These are phyloP conservation scores for Linnaemya tessellans DNA, from an alignment of 2,888 invertebrate genomes.

Conservation along the genomic window DNA sequence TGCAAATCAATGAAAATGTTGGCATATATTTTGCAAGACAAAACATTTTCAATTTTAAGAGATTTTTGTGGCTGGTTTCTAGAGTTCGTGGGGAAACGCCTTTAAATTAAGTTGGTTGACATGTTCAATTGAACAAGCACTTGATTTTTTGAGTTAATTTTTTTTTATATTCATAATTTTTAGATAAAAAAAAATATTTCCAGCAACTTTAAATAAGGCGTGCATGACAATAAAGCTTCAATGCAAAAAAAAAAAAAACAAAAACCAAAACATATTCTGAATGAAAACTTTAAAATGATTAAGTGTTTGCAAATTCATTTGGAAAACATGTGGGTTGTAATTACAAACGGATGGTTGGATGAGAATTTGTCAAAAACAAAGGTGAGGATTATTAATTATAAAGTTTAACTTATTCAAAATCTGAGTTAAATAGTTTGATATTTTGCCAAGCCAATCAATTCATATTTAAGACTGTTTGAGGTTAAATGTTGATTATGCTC, in stretches of 20 bases:
- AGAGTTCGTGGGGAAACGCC: constrained; percentile 58
- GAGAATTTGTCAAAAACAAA: constrained; percentile 51
- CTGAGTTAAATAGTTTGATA: constrained; percentile 1
- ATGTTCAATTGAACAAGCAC: constrained; percentile 61
- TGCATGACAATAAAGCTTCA: constrained; percentile 68
- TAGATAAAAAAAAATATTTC: neutral
- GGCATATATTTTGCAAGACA: constrained; percentile 8
- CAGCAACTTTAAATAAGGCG: constrained; percentile 62
- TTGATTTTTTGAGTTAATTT: constrained; percentile 37
- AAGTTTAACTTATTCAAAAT: constrained; percentile 21
- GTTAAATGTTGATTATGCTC: constrained; percentile 55
- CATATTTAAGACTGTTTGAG: constrained; percentile 66
- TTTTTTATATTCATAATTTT: constrained; percentile 35
- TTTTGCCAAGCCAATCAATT: constrained; percentile 60
- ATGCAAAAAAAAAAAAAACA: constrained; percentile 11
- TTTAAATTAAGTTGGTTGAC: constrained; percentile 66
- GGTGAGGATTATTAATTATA: constrained; percentile 57
- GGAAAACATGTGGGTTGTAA: constrained; percentile 60
- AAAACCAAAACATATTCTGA: too few species aligned
- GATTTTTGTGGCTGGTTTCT: constrained; percentile 1
- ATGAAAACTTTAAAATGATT: constrained; percentile 52
- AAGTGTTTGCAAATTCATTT: constrained; percentile 50
- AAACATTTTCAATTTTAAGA: neutral
- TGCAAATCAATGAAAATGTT: constrained; percentile 55
- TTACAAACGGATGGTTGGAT: constrained; percentile 59